These are phyloP conservation scores for Apis dorsata DNA, from an alignment of 1,140 invertebrate genomes.

Conservation along the genomic window DNA sequence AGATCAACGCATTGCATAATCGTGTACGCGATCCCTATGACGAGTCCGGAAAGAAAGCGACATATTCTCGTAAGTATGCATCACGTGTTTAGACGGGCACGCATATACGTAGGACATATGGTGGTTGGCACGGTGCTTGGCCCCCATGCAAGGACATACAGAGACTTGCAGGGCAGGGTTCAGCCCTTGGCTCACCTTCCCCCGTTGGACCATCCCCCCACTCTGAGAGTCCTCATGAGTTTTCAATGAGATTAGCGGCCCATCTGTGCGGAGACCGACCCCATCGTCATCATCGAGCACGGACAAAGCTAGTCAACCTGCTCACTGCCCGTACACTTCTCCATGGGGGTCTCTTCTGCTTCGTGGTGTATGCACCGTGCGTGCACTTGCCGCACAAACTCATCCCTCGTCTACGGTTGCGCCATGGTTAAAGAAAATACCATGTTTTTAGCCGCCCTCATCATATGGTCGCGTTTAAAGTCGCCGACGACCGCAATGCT, in stretches of 20 bases:
- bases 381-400: constrained; percentile 73
- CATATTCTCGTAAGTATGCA: constrained; percentile 58
- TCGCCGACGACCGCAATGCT: constrained; percentile 69
- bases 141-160: constrained; percentile 69
- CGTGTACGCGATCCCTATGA: not conserved
- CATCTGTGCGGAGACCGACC: constrained; percentile 79
- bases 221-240: constrained; percentile 79
- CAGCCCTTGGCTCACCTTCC: constrained; percentile 53
- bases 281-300: constrained; percentile 75
- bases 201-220: constrained; percentile 53
- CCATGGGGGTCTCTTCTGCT: constrained; percentile 65
- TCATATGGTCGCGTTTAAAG: constrained; percentile 77
- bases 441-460: constrained; percentile 68
- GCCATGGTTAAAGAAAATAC: constrained; percentile 59
- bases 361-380: constrained; percentile 59
- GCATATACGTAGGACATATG: constrained; percentile 79
- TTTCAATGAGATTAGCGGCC: constrained; percentile 81
- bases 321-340: constrained; percentile 70
- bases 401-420: constrained; percentile 30
- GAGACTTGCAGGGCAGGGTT: constrained; percentile 58
- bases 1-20: not conserved
- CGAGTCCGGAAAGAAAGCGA: constrained; percentile 32
- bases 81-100: constrained; percentile 54
- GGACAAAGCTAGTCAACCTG: constrained; percentile 79
- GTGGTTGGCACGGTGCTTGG: constrained; percentile 76